These are phyloP conservation scores for Thymelicus lineola DNA, from an alignment of 2,888 invertebrate genomes.

Conservation along the genomic window DNA sequence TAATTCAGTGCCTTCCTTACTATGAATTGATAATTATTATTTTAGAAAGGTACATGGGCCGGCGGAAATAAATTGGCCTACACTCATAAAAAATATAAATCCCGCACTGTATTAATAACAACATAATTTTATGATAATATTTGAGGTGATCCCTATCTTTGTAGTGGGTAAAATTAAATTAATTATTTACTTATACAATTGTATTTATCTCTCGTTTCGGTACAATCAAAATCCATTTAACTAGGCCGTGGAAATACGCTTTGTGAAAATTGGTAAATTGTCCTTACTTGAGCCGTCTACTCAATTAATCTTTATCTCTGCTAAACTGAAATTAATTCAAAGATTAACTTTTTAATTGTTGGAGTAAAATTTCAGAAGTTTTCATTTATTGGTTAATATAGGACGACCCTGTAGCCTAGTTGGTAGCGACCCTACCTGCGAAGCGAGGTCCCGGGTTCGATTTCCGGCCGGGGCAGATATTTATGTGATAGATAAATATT, in stretches of 20 bases:
- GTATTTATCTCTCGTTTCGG: slow-evolving; percentile 24
- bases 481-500: too few species aligned
- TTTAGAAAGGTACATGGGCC: too few species aligned
- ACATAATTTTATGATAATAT: slow-evolving; percentile 4
- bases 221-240: slow-evolving; percentile 26
- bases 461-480: too few species aligned
- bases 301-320: slow-evolving; percentile 5
- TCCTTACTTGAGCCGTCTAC: background rate
- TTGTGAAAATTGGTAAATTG: slow-evolving; percentile 13
- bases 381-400: background rate
- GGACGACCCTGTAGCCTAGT: too few species aligned
- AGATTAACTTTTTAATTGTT: slow-evolving; percentile 9
- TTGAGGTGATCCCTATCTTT: slow-evolving; percentile 16
- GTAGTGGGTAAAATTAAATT: slow-evolving; percentile 27
- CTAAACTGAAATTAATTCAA: slow-evolving; percentile 7
- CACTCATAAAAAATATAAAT: too few species aligned
- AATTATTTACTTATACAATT: slow-evolving; percentile 30
- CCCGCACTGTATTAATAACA: too few species aligned
- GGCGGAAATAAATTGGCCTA: too few species aligned
- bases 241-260: slow-evolving; percentile 3
- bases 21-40: too few species aligned
- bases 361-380: background rate
- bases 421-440: too few species aligned
- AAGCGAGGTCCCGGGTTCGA: too few species aligned
- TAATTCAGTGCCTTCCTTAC: too few species aligned